A percentile compares a stretch with the other conserved stretches of the same genome.
These are phyloP conservation scores for Nerophis lumbriciformis DNA, from an alignment of 2,113 vertebrate genomes.

Conservation along the genomic window DNA sequence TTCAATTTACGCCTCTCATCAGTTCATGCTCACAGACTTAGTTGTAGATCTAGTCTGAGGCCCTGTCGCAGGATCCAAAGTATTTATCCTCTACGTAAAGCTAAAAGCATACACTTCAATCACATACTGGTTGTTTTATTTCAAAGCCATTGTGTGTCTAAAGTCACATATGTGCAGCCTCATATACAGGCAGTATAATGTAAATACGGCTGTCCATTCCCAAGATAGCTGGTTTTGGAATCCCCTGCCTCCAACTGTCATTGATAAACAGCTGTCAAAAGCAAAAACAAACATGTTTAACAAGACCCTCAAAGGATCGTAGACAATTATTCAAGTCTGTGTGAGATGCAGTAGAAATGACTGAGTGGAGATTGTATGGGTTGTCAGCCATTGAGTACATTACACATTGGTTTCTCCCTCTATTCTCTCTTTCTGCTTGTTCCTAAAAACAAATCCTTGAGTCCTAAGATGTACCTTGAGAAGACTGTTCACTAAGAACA, in stretches of 20 bases:
- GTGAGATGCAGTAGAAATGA: slow-evolving; percentile 45
- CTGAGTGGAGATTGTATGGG: slow-evolving; percentile 58
- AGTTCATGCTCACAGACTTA: too few relatives aligned
- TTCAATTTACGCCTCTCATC: too few relatives aligned
- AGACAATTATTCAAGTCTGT: slow-evolving; percentile 51
- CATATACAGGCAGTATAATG: slow-evolving; percentile 36
- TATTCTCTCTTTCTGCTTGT: slow-evolving; percentile 44
- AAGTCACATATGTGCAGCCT: slow-evolving; percentile 35
- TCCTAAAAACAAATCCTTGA: slow-evolving; percentile 60
- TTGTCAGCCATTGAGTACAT: slow-evolving; percentile 65
- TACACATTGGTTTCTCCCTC: slow-evolving; percentile 53
- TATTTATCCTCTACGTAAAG: too few relatives aligned
- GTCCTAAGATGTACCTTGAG: slow-evolving; percentile 52
- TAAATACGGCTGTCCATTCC: background rate
- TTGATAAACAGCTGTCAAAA: slow-evolving; percentile 65
- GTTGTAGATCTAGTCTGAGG: too few relatives aligned
- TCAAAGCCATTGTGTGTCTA: slow-evolving; percentile 34
- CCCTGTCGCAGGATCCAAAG: too few relatives aligned
- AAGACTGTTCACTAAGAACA: slow-evolving; percentile 57
- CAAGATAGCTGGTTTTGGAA: slow-evolving; percentile 33
- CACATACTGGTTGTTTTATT: too few relatives aligned
- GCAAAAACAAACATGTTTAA: slow-evolving; percentile 70
- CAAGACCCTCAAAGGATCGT: slow-evolving; percentile 61
- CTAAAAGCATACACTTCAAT: too few relatives aligned
- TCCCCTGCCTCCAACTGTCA: slow-evolving; percentile 29